Conservation (phyloP, 2,888 invertebrate genomes). For the Lochmaea crataegi region DNA sequence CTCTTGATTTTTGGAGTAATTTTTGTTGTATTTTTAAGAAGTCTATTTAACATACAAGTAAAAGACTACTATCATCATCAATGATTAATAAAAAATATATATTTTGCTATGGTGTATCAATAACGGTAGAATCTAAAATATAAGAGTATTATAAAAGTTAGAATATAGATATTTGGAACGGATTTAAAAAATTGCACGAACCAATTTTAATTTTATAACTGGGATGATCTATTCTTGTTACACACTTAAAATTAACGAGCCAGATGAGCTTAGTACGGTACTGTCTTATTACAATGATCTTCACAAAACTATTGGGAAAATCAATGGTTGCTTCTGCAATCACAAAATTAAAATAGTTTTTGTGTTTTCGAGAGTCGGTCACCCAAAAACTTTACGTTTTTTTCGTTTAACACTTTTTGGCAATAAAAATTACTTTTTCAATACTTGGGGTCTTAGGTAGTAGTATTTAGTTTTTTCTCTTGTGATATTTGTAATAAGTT, state of each 20-base stretch:
- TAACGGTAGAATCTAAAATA: slow-evolving; percentile 44
- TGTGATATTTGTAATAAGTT: slow-evolving; percentile 17
- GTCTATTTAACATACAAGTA: slow-evolving; percentile 17
- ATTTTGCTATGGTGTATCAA: slow-evolving; percentile 49
- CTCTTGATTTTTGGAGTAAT: neutral
- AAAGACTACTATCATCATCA: slow-evolving; percentile 38
- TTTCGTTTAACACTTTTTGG: neutral
- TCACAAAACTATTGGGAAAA: too few species aligned
- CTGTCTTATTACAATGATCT: too few species aligned
- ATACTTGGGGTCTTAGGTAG: slow-evolving; percentile 2
- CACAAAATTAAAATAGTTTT: neutral
- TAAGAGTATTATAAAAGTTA: slow-evolving; percentile 12
- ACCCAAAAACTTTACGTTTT: neutral
- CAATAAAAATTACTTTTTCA: neutral
- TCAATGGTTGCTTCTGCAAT: neutral
- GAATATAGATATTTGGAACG: neutral
- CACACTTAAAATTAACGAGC: neutral
- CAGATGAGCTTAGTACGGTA: too few species aligned
- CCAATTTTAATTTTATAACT: slow-evolving; percentile 3
- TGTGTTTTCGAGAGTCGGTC: neutral
- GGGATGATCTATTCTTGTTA: neutral
- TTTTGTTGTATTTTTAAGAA: slow-evolving; percentile 13
- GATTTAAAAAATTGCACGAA: neutral
- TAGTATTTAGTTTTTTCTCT: slow-evolving; percentile 9
- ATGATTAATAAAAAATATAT: slow-evolving; percentile 46